Conservation (phyloP, 1,140 invertebrate species). For the Pogonognathellus flavescens region DNA sequence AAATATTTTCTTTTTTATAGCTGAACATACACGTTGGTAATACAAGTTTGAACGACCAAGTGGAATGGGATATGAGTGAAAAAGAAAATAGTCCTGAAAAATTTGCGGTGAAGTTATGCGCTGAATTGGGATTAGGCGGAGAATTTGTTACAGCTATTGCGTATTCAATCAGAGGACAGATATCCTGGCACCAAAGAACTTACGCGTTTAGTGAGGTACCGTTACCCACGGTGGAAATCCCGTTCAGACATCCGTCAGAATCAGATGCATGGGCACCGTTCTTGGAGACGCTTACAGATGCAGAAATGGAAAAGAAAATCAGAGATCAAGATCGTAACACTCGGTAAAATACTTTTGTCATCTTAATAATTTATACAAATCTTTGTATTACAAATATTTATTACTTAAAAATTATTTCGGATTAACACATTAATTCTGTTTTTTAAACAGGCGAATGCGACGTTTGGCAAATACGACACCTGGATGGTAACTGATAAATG, state of each 20-base stretch:
- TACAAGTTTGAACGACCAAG: constrained; percentile 98
- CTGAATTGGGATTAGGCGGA: constrained; percentile 96
- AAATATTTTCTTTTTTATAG: constrained; percentile 68
- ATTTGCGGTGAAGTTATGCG: constrained; percentile 96
- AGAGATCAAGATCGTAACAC: constrained; percentile 99
- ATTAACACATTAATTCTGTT: constrained; percentile 48
- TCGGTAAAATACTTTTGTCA: constrained; percentile 72
- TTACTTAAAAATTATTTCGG: not conserved
- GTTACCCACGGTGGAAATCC: constrained; percentile 92
- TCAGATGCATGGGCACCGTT: constrained; percentile 99
- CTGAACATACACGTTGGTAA: constrained; percentile 99
- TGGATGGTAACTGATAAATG: constrained; percentile 77
- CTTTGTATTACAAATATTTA: not conserved
- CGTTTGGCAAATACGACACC: constrained; percentile 94
- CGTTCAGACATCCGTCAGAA: constrained; percentile 93
- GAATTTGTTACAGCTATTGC: constrained; percentile 99
- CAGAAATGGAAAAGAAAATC: constrained; percentile 99
- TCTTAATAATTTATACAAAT: not conserved
- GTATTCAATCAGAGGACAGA: constrained; percentile 95
- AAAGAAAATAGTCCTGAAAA: constrained; percentile 98
- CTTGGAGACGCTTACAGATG: constrained; percentile 97
- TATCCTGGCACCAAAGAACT: constrained; percentile 98
- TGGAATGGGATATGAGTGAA: constrained; percentile 99
- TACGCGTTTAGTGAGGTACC: constrained; percentile 99
- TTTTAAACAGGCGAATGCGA: constrained; percentile 83